Conservation (phyloP, 2,113 vertebrate species). For the Lampris megalopsis region DNA sequence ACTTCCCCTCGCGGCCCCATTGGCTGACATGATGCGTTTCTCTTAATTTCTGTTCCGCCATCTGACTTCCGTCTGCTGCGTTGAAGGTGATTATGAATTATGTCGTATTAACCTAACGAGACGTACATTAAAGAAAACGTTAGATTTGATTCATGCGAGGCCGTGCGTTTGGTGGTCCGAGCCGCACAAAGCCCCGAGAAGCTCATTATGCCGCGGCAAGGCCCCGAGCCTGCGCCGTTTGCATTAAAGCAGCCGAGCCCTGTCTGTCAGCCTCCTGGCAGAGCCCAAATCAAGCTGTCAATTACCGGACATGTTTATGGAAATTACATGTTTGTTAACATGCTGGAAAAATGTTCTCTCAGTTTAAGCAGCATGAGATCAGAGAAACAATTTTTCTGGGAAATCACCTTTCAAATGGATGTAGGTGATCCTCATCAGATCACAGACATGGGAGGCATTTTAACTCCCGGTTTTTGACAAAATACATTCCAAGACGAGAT, state of each 20-base stretch:
- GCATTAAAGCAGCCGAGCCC: constrained; percentile 79
- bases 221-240: constrained; percentile 72
- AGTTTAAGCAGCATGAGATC: constrained; percentile 83
- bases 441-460: constrained; percentile 78
- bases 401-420: constrained; percentile 82
- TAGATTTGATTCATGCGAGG: constrained; percentile 63
- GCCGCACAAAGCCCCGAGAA: constrained; percentile 79
- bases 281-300: constrained; percentile 86
- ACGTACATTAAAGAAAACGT: constrained; percentile 44
- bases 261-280: constrained; percentile 79
- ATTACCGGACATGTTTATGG: constrained; percentile 85
- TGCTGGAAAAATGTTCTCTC: constrained; percentile 85
- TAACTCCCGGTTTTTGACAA: constrained; percentile 73
- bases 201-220: constrained; percentile 80
- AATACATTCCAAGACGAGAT: constrained; percentile 62
- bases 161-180: constrained; percentile 72
- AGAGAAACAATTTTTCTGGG: constrained; percentile 84
- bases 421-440: constrained; percentile 81
- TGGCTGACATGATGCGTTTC: background rate
- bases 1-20: background rate
- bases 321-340: constrained; percentile 88
- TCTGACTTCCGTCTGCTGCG: background rate
- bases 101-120: constrained; percentile 61
- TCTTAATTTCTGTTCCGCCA: background rate
- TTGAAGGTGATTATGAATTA: constrained; percentile 39